A percentile compares a stretch with the other conserved stretches of the same genome.
These are phyloP conservation scores for Lota lota DNA, from an alignment of 2,113 vertebrate genomes.

Conservation along the genomic window DNA sequence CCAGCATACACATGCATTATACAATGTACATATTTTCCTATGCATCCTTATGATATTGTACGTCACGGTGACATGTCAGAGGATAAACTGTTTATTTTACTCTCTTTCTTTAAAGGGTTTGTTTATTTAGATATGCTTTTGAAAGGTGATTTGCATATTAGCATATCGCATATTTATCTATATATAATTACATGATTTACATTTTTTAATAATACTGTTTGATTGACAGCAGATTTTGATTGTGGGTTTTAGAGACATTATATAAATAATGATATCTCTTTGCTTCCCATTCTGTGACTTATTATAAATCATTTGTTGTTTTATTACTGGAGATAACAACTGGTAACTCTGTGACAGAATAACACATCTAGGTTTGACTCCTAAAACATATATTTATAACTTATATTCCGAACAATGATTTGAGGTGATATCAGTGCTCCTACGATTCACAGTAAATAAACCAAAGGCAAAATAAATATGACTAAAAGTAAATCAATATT, in stretches of 20 bases:
- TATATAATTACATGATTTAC: not conserved
- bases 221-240: not conserved
- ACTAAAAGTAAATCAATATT: not conserved
- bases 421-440: slow-evolving; percentile 28
- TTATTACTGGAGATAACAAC: too few relatives aligned
- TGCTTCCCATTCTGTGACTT: too few relatives aligned
- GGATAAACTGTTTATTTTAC: not conserved
- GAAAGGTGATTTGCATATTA: too few relatives aligned
- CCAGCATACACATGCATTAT: too few relatives aligned
- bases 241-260: not conserved
- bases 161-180: too few relatives aligned
- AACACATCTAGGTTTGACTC: slow-evolving; percentile 7
- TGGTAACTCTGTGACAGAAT: not conserved
- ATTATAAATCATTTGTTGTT: too few relatives aligned
- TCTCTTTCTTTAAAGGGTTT: too few relatives aligned
- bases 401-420: slow-evolving; percentile 14
- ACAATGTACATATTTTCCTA: too few relatives aligned
- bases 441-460: slow-evolving; percentile 10
- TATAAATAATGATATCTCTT: not conserved
- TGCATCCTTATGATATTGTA: not conserved
- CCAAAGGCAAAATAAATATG: not conserved
- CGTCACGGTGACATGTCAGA: not conserved
- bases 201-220: not conserved
- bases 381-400: slow-evolving; percentile 1
- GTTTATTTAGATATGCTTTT: too few relatives aligned